Evolutionary conservation across 1,140 invertebrate species (phyloP).

Genomic region (Akabosia matsudoensis): DNA sequence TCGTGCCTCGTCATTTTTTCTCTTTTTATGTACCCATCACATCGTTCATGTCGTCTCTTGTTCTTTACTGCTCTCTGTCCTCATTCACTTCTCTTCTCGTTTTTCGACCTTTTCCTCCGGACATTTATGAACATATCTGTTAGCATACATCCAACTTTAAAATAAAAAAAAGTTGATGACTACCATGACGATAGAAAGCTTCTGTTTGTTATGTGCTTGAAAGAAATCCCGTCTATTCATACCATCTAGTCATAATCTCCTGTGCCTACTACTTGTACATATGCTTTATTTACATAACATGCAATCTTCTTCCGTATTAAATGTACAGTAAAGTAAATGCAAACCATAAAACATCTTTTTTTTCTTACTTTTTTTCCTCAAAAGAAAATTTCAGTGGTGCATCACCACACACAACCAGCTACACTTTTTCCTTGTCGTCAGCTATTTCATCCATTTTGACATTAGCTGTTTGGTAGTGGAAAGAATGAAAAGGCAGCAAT

Average conservation of each 20-base stretch:
- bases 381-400: background rate
- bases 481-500: background rate
- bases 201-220: background rate
- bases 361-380: background rate
- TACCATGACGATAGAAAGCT: background rate
- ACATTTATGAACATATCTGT: background rate
- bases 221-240: background rate
- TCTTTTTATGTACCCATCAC: background rate
- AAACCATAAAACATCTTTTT: background rate
- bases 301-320: background rate
- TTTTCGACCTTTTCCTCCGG: constrained; percentile 20
- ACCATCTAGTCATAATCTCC: background rate
- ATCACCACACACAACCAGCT: too few species aligned
- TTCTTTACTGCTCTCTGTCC: background rate
- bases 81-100: constrained; percentile 13
- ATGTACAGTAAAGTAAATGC: background rate
- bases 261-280: background rate
- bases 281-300: background rate
- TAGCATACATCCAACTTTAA: background rate
- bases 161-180: background rate
- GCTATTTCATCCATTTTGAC: background rate
- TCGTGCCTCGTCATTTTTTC: background rate
- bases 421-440: background rate
- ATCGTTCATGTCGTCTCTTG: background rate
- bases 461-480: background rate